Base-by-base conservation (phyloP, 2,113 vertebrate genomes). In the Dicrurus megarhynchus region DNA sequence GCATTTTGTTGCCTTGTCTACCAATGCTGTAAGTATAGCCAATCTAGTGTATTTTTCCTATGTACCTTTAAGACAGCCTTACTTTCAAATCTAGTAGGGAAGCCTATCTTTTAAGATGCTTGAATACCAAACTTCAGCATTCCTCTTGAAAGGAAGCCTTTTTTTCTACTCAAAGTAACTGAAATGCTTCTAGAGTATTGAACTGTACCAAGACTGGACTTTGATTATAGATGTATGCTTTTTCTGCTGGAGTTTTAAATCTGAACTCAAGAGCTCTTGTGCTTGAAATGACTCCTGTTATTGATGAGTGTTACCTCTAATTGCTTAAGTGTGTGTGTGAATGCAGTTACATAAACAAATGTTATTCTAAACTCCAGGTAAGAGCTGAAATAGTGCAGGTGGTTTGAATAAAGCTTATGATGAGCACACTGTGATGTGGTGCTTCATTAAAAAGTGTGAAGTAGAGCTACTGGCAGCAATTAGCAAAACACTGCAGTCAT, bases 1-100 rank as follows among this genome's bases (percentile, higher is more conserved):
- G 97, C 99, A 99, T 84, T 99, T 99, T 35, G 99, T 99, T 42
- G 99, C 99, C n/a, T 98, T 99, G 83, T 99, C 99, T 76, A 99
- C 99, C 93, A 99, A 99, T 80, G 98, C 97, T 35, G 99, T 99
- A 85, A 99, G 99, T 99, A 91, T 35, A 74, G 60, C 30, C 37
- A 46, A 57, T 56, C 3, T 37, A 9, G 47, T 56, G 56, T 26
- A 14, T 60, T 37, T 60, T 68, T 53, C 17, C 10, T 42, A 2
- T 61, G 9, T 69, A 57, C 13, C 11, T 85, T 79, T 84, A 53
- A 76, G 33, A 16, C 47, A 23, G 9, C 11, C 9, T 64, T 9
- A 35, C 30, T 41, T 77, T 49, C 60, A 77, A 78, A 37, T 67
- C 22, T 9, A 30, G 4, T 61, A 46, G 64, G 32, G 23, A 71